Evolutionary conservation across 2,888 invertebrate genomes (phyloP).

Genomic region (Noctua fimbriata): DNA sequence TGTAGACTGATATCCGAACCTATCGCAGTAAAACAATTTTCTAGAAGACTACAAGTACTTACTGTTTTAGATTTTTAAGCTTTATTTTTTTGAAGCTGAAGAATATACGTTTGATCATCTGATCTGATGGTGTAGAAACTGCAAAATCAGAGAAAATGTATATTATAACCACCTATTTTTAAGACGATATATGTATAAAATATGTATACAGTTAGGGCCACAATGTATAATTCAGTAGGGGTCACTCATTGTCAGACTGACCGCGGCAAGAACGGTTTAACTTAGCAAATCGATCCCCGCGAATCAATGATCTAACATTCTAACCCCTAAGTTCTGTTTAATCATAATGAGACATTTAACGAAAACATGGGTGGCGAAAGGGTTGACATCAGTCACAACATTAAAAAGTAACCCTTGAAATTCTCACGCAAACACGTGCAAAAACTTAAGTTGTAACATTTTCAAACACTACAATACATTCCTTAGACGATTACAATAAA

Average conservation of each 20-base stretch:
- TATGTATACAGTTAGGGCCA: too few relatives aligned
- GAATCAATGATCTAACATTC: neutral
- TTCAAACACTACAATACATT: conserved; percentile 61
- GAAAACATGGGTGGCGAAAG: conserved; percentile 50
- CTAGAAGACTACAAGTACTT: too few relatives aligned
- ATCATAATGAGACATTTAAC: conserved; percentile 1
- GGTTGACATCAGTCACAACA: conserved; percentile 41
- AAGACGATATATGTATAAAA: too few relatives aligned
- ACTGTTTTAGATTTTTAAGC: too few relatives aligned
- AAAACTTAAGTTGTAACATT: conserved; percentile 65
- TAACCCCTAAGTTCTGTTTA: neutral
- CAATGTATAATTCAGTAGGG: too few relatives aligned
- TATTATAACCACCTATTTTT: too few relatives aligned
- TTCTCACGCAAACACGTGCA: conserved; percentile 68
- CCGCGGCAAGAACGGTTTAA: neutral
- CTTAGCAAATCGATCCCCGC: neutral
- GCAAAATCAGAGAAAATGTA: too few relatives aligned
- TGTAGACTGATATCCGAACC: too few relatives aligned
- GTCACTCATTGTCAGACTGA: neutral
- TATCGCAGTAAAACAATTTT: too few relatives aligned
- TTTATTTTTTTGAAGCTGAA: too few relatives aligned
- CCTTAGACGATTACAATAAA: conserved; percentile 58
- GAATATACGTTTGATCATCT: too few relatives aligned
- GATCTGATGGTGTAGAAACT: too few relatives aligned
- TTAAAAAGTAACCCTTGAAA: conserved; percentile 29